Conservation (phyloP, 2,113 vertebrate genomes). For the Vulpes vulpes region DNA sequence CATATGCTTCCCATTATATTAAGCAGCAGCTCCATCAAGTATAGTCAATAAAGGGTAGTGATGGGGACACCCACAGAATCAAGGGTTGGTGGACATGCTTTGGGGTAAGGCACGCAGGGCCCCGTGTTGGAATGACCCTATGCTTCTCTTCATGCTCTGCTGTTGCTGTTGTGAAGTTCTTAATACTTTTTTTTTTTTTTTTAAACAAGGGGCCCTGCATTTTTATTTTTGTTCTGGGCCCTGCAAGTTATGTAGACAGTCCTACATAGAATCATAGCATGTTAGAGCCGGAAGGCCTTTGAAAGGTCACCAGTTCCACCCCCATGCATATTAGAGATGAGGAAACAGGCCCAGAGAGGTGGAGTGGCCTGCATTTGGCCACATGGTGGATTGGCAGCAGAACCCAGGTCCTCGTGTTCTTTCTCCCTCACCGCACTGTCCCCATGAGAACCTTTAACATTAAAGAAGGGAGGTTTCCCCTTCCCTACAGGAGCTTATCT, state of each 20-base stretch:
- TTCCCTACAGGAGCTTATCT: constrained; percentile 63
- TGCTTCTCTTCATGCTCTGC: background rate
- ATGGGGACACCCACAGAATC: background rate
- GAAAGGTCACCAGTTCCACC: background rate
- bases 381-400: background rate
- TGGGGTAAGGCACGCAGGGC: no score
- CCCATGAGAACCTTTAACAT: background rate
- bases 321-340: background rate
- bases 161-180: background rate
- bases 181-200: background rate
- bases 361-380: accelerated
- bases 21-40: background rate
- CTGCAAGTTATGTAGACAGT: background rate
- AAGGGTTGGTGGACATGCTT: background rate
- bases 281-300: background rate
- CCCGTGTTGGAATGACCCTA: accelerated
- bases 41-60: background rate
- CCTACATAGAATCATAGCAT: background rate
- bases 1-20: background rate
- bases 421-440: background rate
- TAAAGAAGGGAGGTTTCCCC: background rate
- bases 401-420: background rate
- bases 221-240: constrained; percentile 10
- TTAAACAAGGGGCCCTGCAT: background rate
- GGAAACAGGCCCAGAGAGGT: background rate